phyloP scores from a whole-genome alignment of 2,113 vertebrate genomes.

The Todiramphus chloris region DNA sequence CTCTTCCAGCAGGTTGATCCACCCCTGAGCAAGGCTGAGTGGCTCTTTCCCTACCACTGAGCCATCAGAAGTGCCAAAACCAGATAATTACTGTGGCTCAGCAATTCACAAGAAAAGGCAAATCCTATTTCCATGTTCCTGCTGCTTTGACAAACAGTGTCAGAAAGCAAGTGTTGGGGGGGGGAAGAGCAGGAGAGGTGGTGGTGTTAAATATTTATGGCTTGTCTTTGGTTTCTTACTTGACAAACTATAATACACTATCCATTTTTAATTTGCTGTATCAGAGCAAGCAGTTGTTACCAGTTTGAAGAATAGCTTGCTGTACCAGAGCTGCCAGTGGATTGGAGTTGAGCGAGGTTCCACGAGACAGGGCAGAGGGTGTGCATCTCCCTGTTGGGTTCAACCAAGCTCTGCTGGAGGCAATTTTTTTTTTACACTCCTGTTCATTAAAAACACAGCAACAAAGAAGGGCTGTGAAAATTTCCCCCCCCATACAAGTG shows the following conservation, averaged over 20 bases:
- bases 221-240: slow-evolving; percentile 69
- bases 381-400: background rate
- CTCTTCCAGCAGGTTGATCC: background rate
- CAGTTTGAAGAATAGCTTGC: slow-evolving; percentile 62
- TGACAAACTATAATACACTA: slow-evolving; percentile 71
- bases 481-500: background rate
- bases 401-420: background rate
- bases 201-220: slow-evolving; percentile 73
- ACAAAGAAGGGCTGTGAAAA: background rate
- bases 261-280: slow-evolving; percentile 76
- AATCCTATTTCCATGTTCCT: slow-evolving; percentile 54
- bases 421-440: background rate
- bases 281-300: slow-evolving; percentile 69
- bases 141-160: slow-evolving; percentile 62
- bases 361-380: background rate
- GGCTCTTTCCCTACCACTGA: slow-evolving; percentile 6
- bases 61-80: slow-evolving; percentile 30
- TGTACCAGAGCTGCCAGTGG: slow-evolving; percentile 12
- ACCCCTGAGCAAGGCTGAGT: background rate
- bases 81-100: slow-evolving; percentile 27
- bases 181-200: background rate
- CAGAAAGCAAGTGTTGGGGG: slow-evolving; percentile 24
- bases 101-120: slow-evolving; percentile 55
- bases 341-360: background rate
- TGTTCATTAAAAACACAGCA: background rate